phyloP scores from a whole-genome alignment of 2,888 invertebrate genomes.

The Escarpia spicata region DNA sequence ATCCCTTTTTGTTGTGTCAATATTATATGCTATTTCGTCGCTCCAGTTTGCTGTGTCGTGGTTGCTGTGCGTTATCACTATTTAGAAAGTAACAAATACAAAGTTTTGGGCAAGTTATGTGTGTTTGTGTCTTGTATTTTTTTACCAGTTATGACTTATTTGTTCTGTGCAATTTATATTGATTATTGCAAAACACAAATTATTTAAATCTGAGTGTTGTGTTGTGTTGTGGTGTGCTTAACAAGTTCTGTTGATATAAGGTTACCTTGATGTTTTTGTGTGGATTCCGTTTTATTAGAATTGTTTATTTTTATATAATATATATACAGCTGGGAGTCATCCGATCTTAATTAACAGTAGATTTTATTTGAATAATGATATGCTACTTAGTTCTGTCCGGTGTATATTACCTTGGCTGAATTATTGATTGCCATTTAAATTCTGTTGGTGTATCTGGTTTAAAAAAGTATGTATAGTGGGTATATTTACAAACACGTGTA shows the following conservation, averaged over 20 bases:
- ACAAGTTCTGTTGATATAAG: neutral
- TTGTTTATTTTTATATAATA: neutral
- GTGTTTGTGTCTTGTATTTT: neutral
- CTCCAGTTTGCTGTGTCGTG: neutral
- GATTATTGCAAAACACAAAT: too few species aligned
- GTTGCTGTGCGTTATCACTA: neutral
- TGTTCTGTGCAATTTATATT: neutral
- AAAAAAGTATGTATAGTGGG: too few species aligned
- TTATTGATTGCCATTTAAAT: too few species aligned
- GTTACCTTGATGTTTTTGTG: neutral
- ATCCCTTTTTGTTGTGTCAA: neutral
- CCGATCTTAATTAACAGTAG: neutral
- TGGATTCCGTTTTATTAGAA: neutral
- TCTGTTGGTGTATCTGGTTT: too few species aligned
- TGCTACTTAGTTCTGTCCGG: neutral
- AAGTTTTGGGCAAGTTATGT: neutral
- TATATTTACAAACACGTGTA: too few species aligned
- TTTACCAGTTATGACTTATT: neutral
- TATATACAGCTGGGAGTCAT: neutral
- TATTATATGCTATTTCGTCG: neutral
- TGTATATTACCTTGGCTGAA: too few species aligned
- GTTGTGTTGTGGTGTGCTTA: neutral
- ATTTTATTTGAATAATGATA: neutral
- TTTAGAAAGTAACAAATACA: neutral
- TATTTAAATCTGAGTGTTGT: too few species aligned